Conservation (phyloP, 2,797 vertebrate genomes). For the Ibycter americanus region DNA sequence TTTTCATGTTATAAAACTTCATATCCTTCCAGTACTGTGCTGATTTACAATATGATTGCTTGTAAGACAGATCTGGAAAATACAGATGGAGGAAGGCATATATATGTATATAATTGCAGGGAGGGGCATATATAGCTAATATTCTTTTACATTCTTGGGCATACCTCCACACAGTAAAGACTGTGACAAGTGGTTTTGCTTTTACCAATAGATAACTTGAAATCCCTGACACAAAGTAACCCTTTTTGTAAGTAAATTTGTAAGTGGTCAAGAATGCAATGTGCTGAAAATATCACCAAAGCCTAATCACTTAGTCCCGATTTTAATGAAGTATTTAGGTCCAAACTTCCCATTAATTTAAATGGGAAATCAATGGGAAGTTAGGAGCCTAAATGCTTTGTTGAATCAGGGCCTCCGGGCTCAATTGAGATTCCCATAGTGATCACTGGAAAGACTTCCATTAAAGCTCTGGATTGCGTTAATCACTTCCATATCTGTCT, state of each 20-base stretch:
- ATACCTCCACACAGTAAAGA: accelerated
- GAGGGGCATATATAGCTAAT: not conserved
- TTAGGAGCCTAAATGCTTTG: slow-evolving; percentile 23
- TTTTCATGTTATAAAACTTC: not conserved
- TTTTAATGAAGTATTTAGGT: slow-evolving; percentile 45
- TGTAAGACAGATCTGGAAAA: not conserved
- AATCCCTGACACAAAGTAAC: not conserved
- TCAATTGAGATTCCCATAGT: slow-evolving; percentile 7
- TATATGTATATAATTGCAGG: accelerated
- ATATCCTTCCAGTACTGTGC: not conserved
- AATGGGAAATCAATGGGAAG: slow-evolving; percentile 41
- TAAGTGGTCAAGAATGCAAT: not conserved
- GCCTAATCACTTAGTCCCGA: not conserved
- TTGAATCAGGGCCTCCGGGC: slow-evolving; percentile 29
- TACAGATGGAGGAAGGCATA: not conserved
- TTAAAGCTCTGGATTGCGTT: not conserved
- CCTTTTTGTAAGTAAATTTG: not conserved
- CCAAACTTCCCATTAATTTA: slow-evolving; percentile 35
- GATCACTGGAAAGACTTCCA: not conserved
- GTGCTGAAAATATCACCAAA: slow-evolving; percentile 3
- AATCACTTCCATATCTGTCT: not conserved
- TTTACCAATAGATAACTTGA: not conserved
- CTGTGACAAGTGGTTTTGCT: not conserved
- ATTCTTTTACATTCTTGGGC: not conserved
- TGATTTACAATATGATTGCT: accelerated